Evolutionary conservation across 2,888 invertebrate species (phyloP).

Genomic region (Hypsopygia costalis): DNA sequence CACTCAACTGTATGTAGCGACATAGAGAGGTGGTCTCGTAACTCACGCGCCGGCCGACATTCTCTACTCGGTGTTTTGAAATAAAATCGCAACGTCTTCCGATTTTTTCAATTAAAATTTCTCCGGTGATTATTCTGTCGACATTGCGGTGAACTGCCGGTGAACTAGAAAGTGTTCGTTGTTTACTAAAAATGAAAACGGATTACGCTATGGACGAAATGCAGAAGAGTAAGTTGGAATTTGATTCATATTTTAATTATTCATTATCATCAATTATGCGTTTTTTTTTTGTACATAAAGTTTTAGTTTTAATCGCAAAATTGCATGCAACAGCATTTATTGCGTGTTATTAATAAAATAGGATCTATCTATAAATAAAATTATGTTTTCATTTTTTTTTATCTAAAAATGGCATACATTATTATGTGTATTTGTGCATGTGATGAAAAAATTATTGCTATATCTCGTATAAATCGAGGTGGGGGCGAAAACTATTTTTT

Average conservation of each 20-base stretch:
- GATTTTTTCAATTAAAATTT: constrained; percentile 64
- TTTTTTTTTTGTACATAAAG: too few species aligned
- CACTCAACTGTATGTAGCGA: constrained; percentile 59
- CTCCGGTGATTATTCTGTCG: constrained; percentile 43
- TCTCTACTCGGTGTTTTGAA: not conserved
- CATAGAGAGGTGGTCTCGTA: constrained; percentile 54
- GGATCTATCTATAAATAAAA: too few species aligned
- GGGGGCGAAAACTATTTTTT: too few species aligned
- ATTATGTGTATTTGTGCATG: too few species aligned
- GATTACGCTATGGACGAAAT: constrained; percentile 78
- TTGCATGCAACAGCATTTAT: too few species aligned
- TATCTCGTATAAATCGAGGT: too few species aligned
- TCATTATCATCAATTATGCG: too few species aligned
- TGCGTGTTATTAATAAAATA: too few species aligned
- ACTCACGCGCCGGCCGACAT: constrained; percentile 19
- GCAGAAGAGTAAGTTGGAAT: constrained; percentile 69
- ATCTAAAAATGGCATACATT: too few species aligned
- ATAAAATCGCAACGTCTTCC: constrained; percentile 29
- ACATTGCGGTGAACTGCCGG: constrained; percentile 49
- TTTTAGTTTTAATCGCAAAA: too few species aligned
- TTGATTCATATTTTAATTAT: not conserved
- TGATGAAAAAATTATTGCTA: too few species aligned
- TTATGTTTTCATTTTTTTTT: too few species aligned
- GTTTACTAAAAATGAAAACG: constrained; percentile 62
- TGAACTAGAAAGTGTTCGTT: constrained; percentile 24